Percentiles rank a stretch among this genome's conserved stretches.
These are phyloP conservation scores for Cichladusa arquata DNA, from an alignment of 2,113 vertebrate species.

Conservation along the genomic window DNA sequence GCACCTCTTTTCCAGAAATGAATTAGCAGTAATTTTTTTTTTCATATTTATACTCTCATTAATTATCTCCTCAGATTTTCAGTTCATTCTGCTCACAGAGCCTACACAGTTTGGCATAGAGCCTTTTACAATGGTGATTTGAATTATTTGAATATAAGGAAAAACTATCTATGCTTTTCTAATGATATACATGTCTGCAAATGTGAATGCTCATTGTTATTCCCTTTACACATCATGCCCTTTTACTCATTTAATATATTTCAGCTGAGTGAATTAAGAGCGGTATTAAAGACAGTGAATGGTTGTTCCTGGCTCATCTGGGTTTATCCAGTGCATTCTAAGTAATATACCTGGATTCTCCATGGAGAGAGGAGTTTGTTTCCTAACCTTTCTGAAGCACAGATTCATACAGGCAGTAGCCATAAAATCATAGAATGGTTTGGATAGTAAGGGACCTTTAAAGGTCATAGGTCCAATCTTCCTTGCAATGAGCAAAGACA, in stretches of 20 bases:
- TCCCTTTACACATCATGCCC: neutral
- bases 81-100: neutral
- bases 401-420: neutral
- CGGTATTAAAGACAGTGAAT: neutral
- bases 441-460: neutral
- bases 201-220: neutral
- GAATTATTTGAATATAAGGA: neutral
- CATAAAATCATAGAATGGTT: neutral
- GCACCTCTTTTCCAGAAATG: neutral
- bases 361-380: neutral
- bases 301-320: neutral
- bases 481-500: neutral
- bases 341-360: neutral
- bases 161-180: neutral
- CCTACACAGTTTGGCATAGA: neutral
- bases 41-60: neutral
- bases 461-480: neutral
- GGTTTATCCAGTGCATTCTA: neutral
- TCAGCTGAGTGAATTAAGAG: slow-evolving; percentile 18
- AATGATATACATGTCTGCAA: neutral
- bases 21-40: neutral
- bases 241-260: slow-evolving; percentile 30
- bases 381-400: neutral
- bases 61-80: neutral
- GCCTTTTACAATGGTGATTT: neutral